Evolutionary conservation across 2,113 vertebrate species (phyloP), one percentile per base, ranked within the genome.

Genomic region (Dicentrarchus labrax): DNA sequence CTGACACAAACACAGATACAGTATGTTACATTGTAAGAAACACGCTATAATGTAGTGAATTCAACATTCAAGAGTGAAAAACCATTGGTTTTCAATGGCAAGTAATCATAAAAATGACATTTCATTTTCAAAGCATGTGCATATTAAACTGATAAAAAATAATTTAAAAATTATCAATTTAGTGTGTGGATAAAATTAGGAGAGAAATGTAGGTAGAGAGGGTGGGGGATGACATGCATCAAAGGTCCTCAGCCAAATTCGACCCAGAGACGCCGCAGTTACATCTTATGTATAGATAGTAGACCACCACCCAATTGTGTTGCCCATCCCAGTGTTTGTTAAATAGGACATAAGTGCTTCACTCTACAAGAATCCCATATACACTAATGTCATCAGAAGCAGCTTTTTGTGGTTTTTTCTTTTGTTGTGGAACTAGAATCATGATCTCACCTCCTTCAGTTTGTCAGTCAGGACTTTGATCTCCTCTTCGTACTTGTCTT

Each of bases 401-500:
- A 30, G 1, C 6, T 16, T 2, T 45, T 50, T 19, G 2, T 17
- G 9, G 4, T 65, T 8, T 43, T 57, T 7, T 5, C 4, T 51
- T 57, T 16, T 0, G 39, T 24, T 48, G 30, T 56, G 39, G 12
- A 30, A 83, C 4, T 8, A 43, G 21, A 57, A 30, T n/a, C 36
- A 47, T 15, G 19, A 51, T 47, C 93, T 85, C 88, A 99, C 98
- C 96, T 99, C 98, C 94, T 99, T 99, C 80, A 99, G 97, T 92
- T 99, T 99, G 95, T 99, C 98, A 30, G 96, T 97, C 76, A 99
- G 95, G 86, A 99, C 95, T 95, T 99, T 99, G 91, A 99, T 99
- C 94, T 99, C 98, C 92, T 99, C 98, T 93, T 99, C 98, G 0
- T 99, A 99, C 93, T 99, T 99, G 93, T 99, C 98, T 88, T 99